A percentile compares a stretch with the other conserved stretches of the same genome.
These are phyloP conservation scores for Auanema freiburgensis DNA, from an alignment of 2,888 invertebrate species.

Conservation along the genomic window DNA sequence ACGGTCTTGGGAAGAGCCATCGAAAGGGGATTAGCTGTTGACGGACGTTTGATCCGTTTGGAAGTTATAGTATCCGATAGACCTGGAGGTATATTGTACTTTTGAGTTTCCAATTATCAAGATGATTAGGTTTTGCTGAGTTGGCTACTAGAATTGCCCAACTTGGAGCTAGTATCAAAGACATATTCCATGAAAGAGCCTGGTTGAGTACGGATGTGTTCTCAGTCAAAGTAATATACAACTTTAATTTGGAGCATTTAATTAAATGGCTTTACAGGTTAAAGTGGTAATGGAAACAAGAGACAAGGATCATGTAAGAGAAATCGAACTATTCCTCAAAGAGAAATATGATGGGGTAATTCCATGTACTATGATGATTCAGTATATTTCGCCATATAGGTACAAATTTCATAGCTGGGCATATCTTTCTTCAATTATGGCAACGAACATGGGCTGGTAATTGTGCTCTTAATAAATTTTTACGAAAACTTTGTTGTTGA, in stretches of 20 bases:
- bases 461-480: no score
- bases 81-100: conserved; percentile 67
- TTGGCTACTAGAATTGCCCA: conserved; percentile 66
- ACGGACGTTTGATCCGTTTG: conserved; percentile 68
- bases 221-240: conserved; percentile 65
- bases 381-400: no score
- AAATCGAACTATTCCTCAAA: conserved; percentile 71
- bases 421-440: no score
- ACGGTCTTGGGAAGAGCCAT: conserved; percentile 68
- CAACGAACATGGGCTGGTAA: no score
- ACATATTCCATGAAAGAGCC: conserved; percentile 91
- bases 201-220: conserved; percentile 90
- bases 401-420: no score
- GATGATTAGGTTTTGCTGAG: conserved; percentile 65
- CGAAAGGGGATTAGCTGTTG: conserved; percentile 67
- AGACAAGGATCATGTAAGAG: conserved; percentile 77
- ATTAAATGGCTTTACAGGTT: conserved; percentile 17
- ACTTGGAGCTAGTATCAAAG: conserved; percentile 76
- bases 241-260: not conserved
- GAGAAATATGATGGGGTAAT: conserved; percentile 47
- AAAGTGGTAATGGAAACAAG: conserved; percentile 85
- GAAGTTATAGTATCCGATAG: conserved; percentile 68
- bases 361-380: no score
- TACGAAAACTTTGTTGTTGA: no score
- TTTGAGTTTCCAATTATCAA: not conserved